phyloP scores from a whole-genome alignment of 2,113 vertebrate genomes.

The Fulica atra region DNA sequence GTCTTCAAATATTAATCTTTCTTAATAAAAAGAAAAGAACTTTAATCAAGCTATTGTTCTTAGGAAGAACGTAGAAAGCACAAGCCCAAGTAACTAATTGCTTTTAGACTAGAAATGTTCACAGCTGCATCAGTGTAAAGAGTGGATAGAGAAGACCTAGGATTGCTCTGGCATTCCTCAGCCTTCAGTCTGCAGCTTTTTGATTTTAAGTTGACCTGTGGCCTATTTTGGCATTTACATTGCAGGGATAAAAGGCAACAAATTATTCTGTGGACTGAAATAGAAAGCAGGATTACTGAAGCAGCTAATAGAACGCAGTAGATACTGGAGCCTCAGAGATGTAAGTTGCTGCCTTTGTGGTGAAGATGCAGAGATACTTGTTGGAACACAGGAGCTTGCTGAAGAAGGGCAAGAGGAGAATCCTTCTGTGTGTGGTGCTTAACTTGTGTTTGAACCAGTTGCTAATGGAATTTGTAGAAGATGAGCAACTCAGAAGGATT shows the following conservation, averaged over 20 bases:
- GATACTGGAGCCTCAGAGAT: background rate
- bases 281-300: slow-evolving; percentile 24
- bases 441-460: background rate
- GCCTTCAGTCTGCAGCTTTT: background rate
- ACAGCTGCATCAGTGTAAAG: background rate
- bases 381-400: background rate
- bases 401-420: background rate
- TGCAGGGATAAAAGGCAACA: slow-evolving; percentile 1
- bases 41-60: background rate
- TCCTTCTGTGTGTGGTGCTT: background rate
- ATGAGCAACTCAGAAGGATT: background rate
- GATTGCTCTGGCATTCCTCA: background rate
- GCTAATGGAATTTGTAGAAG: background rate
- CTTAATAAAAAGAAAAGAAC: background rate
- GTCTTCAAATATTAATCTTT: background rate
- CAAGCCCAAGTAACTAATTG: background rate
- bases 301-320: background rate
- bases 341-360: background rate
- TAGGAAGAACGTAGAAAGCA: background rate
- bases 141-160: background rate
- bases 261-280: slow-evolving; percentile 19
- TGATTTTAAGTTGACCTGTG: background rate
- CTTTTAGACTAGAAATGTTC: background rate
- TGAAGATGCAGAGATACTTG: background rate
- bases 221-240: background rate